Percentiles rank a stretch among this genome's conserved stretches.
These are phyloP conservation scores for Galleria mellonella DNA, from an alignment of 1,140 invertebrate genomes.

Conservation along the genomic window DNA sequence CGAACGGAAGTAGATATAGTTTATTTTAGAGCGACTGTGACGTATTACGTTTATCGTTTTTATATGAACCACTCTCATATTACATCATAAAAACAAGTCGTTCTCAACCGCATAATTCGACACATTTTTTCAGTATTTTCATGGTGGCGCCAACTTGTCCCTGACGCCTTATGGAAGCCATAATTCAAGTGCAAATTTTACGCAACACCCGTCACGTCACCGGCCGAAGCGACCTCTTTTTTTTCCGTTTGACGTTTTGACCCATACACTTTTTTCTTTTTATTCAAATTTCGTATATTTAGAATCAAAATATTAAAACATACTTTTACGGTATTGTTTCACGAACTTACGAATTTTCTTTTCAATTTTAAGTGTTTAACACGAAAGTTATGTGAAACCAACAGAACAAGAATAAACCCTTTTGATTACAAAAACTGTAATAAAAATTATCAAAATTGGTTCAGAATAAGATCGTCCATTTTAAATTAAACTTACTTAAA, in stretches of 20 bases:
- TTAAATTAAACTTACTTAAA: too few relatives aligned
- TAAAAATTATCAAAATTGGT: too few relatives aligned
- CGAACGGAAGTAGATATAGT: too few relatives aligned
- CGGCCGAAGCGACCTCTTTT: slow-evolving; percentile 11
- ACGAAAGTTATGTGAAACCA: not conserved
- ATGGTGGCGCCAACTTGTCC: slow-evolving; percentile 19
- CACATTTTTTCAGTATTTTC: slow-evolving; percentile 16
- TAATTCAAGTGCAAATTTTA: slow-evolving; percentile 24
- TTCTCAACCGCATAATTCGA: slow-evolving; percentile 3
- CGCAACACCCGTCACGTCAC: slow-evolving; percentile 8
- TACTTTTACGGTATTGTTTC: not conserved
- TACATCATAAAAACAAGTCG: not conserved
- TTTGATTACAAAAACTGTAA: not conserved
- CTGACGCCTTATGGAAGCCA: slow-evolving; percentile 16
- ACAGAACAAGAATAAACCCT: not conserved
- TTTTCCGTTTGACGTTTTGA: slow-evolving; percentile 1
- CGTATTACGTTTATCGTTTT: too few relatives aligned
- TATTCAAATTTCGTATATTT: not conserved
- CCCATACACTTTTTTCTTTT: not conserved
- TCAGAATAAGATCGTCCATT: too few relatives aligned
- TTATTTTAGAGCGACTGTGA: too few relatives aligned
- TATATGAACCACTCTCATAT: not conserved
- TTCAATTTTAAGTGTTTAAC: not conserved
- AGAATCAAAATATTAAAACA: not conserved
- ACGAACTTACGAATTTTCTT: not conserved